Evolutionary conservation across 2,888 invertebrate species (phyloP), one percentile per base, ranked within the genome.

Genomic region (Hypena proboscidalis): DNA sequence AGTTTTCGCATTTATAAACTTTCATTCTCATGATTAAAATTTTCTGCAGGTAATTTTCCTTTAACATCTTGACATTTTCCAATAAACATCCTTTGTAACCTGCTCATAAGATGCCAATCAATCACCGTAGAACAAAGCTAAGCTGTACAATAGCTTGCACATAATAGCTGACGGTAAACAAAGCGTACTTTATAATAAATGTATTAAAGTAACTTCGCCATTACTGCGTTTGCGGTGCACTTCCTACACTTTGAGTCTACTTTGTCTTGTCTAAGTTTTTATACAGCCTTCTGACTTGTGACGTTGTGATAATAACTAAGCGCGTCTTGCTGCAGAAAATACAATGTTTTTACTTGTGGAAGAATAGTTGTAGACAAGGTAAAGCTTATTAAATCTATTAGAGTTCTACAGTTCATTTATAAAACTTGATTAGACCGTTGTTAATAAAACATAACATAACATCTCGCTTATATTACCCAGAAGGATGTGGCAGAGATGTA

Each of bases 191-290:
- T 62, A 65, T 67, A 67, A 67, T 55, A 59, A 57, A 58, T 58
- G 46, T 67, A 69, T 57, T 61, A 65, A 59, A 61, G 53, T 36
- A 72, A 75, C 75, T 77, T 73, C 37, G 14, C 58, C 53, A 69
- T 74, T 68, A 60, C 45, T 41, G 33, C 31, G 39, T 68, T 64
- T 45, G 65, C 41, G 50, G 62, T 42, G 47, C 25, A 21, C 61
- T 73, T 52, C 44, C 57, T 17, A 47, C 39, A 63, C 66, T 68
- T 64, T 57, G 45, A 59, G 67, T 56, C 50, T 51, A 61, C 65
- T 74, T 67, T 68, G 61, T 67, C 55, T 66, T 43, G 58, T 45
- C 49, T 65, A 64, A 66, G 61, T 68, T 77, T 70, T 70, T 68
- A 65, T 66, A 64, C 64, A 70, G 74, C 63, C 70, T 74, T 48